These are phyloP conservation scores for Paradoxurus hermaphroditus DNA, from an alignment of 2,113 vertebrate species.

Conservation along the genomic window DNA sequence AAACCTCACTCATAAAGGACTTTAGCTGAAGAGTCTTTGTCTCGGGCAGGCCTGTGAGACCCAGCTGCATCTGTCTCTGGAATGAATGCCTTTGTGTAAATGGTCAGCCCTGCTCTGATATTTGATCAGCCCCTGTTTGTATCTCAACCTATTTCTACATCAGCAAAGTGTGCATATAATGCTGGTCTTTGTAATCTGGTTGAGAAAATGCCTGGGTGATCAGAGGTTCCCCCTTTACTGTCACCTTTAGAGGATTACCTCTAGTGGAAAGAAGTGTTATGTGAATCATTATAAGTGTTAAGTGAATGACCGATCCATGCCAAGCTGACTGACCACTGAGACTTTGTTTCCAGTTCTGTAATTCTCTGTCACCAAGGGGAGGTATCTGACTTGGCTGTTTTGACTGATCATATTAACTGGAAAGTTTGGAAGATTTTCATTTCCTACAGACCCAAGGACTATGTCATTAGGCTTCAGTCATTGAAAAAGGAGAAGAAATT, in stretches of 20 bases:
- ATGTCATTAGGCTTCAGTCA: background rate
- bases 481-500: background rate
- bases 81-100: slow-evolving; percentile 67
- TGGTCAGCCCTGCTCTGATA: slow-evolving; percentile 42
- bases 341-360: background rate
- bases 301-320: background rate
- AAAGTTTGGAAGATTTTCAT: background rate
- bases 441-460: background rate
- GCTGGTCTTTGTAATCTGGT: background rate
- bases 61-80: slow-evolving; percentile 64
- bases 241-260: background rate
- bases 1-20: slow-evolving; percentile 36
- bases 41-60: slow-evolving; percentile 12
- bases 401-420: background rate
- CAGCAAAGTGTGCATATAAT: slow-evolving; percentile 6
- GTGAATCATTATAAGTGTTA: background rate
- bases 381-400: background rate
- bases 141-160: slow-evolving; percentile 39
- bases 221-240: background rate
- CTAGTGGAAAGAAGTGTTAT: background rate
- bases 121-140: slow-evolving; percentile 52
- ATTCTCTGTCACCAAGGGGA: background rate
- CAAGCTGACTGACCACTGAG: background rate
- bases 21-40: slow-evolving; percentile 73
- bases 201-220: slow-evolving; percentile 2